Base-by-base conservation (phyloP, 2,888 invertebrate genomes). In the Hybos culiciformis region DNA sequence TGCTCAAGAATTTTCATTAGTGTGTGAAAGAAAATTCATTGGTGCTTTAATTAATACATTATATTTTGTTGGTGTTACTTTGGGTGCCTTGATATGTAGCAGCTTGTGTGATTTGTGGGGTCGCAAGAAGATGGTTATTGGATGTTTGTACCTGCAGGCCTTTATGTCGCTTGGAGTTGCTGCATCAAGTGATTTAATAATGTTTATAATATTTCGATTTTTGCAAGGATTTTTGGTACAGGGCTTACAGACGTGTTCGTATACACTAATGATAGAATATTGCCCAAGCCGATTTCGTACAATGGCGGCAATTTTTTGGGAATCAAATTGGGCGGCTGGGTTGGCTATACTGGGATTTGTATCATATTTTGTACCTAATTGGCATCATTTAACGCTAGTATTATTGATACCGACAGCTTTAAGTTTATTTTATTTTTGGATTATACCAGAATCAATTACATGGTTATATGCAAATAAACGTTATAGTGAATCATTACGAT, bases 321-420 rank as follows among this genome's bases (percentile, higher is more conserved):
- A 70, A 51, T 57, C 68, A 26, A 66, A 66, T 47, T 70, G 70
- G 67, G 67, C 69, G 2, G 44, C 67, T 5, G 69, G 69, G 15
- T 59, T 71, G 24, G 56, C 66, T 32, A 50, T 68, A 23, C 54
- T 72, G n/a, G 67, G 70, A 4, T 56, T 56, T 0, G 52, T 69
- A 23, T 66, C 68, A 26, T 72, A 67, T 48, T 54, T 62, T 12
- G 58, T 73, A 31, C 63, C 67, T 8, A 63, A 71, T 52, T 74
- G 73, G 73, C 59, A 69, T 29, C 60, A 68, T 41, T 60, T 73
- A 8, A 71, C 73, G 49, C 55, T 73, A 39, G 68, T 69, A 3
- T 56, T 72, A 36, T 62, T 67, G n/a, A 58, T 70, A 24, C 72
- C 72, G 1, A 67, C 68, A 21, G 53, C 69, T 0, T 47, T 68